A percentile compares a stretch with the other conserved stretches of the same genome.
Evolutionary conservation across 1,140 invertebrate genomes (phyloP).

Genomic region (Aphaenogaster rudis): DNA sequence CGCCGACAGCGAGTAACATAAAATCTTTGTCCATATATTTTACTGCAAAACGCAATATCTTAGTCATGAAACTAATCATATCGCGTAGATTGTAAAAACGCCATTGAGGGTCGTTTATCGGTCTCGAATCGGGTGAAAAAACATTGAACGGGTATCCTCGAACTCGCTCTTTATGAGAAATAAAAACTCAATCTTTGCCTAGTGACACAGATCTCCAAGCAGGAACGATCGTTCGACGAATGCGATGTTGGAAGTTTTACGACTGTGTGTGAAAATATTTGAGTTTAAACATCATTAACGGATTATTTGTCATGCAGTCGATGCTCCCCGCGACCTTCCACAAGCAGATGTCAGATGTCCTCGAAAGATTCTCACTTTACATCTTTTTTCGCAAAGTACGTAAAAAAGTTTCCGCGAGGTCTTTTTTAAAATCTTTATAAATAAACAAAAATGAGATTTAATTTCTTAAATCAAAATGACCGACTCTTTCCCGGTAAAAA

Average conservation of each 20-base stretch:
- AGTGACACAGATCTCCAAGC: constrained; percentile 62
- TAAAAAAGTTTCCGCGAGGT: not conserved
- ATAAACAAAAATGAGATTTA: not conserved
- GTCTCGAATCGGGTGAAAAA: not conserved
- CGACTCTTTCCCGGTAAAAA: not conserved
- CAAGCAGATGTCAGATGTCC: not conserved
- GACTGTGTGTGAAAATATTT: constrained; percentile 58
- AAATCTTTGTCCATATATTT: not conserved
- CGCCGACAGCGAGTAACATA: not conserved
- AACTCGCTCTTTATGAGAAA: not conserved
- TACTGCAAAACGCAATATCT: not conserved
- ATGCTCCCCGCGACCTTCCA: constrained; percentile 41
- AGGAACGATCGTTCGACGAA: not conserved
- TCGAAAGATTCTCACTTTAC: constrained; percentile 2
- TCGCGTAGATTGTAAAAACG: constrained; percentile 20
- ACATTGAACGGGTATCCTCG: not conserved
- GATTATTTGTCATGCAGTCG: constrained; percentile 48
- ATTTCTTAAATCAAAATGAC: not conserved
- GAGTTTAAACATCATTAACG: constrained; percentile 59
- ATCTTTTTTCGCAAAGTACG: not conserved
- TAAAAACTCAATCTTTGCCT: constrained; percentile 56
- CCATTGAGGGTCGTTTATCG: not conserved
- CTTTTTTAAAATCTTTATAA: not conserved
- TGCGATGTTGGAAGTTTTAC: constrained; percentile 10
- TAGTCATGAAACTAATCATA: not conserved